Base-by-base conservation (phyloP, 2,113 vertebrate species). In the Labeo rohita region DNA sequence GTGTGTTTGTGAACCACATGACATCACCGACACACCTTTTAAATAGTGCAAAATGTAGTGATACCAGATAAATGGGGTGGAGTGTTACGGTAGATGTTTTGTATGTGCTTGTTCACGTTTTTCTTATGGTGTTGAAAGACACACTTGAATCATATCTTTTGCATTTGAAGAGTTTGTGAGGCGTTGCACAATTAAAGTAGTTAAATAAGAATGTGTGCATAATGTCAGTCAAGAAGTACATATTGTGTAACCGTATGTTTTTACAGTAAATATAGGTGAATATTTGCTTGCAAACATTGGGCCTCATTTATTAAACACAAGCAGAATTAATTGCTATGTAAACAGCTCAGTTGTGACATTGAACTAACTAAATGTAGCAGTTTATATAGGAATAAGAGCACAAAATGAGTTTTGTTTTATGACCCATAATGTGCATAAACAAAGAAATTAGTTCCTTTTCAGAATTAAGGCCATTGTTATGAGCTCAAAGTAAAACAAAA, bases 71-170 rank as follows among this genome's bases (percentile, higher is more conserved):
- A 78, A 79, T 65, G 43, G 59, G 54, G 45, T 66, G 43, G 59
- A 23, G n/a, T 77, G 74, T 78, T 74, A 21, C 65, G 66, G 34
- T 80, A 70, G 36, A 70, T 39, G 66, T 43, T 61, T 72, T 21
- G 36, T 72, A 5, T 85, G n/a, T 45, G 50, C 49, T 36, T 2
- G 36, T 68, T 34, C 21, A 50, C 5, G 2, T 54, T 52, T 50
- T 54, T 77, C 49, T 28, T 7, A 2, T 52, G 74, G 47, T 28
- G n/a, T 75, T 74, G 70, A 73, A 73, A 47, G 39, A 74, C 18
- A 11, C 21, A 12, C 70, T 73, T 73, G 18, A 21, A 73, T 47
- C 10, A 13, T 74, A 23, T 47, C 21, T 7, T 74, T 74, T 12
- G 2, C 45, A 8, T 45, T 47, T 39, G 39, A 39, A 11, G 61